Evolutionary conservation across 1,140 invertebrate species (phyloP).

Genomic region (Papilio machaon): DNA sequence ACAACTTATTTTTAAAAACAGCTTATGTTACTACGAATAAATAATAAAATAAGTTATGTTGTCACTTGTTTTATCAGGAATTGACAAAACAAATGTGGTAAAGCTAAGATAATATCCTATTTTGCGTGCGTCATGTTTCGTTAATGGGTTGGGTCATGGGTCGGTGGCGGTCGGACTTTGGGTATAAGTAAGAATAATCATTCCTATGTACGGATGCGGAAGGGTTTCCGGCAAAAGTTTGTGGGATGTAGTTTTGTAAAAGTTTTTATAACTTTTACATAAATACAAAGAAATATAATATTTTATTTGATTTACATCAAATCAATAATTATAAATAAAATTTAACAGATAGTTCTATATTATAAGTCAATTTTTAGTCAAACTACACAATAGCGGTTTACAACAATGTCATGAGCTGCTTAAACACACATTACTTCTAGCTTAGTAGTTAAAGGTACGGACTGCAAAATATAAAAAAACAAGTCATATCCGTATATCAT

Average conservation of each 20-base stretch:
- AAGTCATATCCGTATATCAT: too few species aligned
- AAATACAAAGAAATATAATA: not conserved
- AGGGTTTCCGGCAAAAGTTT: slow-evolving; percentile 3
- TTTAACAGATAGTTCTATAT: not conserved
- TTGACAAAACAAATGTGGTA: not conserved
- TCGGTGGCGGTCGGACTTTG: not conserved
- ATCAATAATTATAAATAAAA: not conserved
- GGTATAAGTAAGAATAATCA: not conserved
- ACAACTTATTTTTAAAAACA: too few species aligned
- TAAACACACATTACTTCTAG: too few species aligned
- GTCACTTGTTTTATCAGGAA: not conserved
- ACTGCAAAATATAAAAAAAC: not conserved
- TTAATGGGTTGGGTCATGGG: slow-evolving; percentile 18
- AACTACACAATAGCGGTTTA: too few species aligned
- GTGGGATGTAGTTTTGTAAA: not conserved
- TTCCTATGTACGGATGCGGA: not conserved
- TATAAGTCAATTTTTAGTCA: not conserved
- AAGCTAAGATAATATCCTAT: slow-evolving; percentile 12
- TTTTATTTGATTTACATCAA: not conserved
- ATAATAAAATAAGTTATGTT: not conserved
- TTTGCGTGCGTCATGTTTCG: slow-evolving; percentile 2
- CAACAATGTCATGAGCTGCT: too few species aligned
- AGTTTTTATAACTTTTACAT: not conserved
- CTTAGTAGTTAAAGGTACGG: not conserved
- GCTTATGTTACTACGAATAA: too few species aligned